Evolutionary conservation across 1,140 invertebrate genomes (phyloP).

Genomic region (Spodoptera frugiperda): DNA sequence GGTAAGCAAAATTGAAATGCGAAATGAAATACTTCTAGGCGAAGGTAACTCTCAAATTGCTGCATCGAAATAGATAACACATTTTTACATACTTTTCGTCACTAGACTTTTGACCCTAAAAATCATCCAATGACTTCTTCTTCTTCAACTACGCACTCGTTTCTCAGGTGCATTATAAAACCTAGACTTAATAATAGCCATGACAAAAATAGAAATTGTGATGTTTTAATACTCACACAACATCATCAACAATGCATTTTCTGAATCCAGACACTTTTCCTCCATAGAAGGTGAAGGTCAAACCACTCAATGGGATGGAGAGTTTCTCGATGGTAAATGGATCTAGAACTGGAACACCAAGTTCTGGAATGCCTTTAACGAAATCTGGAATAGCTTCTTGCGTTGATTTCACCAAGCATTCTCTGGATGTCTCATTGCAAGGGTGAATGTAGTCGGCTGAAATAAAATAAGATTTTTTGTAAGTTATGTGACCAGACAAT

Average conservation of each 20-base stretch:
- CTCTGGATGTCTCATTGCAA: constrained; percentile 68
- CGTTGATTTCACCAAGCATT: constrained; percentile 72
- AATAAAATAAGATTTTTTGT: constrained; percentile 48
- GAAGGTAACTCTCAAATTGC: too few relatives aligned
- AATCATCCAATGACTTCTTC: too few relatives aligned
- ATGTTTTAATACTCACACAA: constrained; percentile 67
- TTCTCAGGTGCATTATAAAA: too few relatives aligned
- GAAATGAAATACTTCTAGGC: too few relatives aligned
- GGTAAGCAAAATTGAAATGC: too few relatives aligned
- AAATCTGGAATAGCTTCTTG: constrained; percentile 77
- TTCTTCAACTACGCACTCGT: too few relatives aligned
- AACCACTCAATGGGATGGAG: constrained; percentile 68
- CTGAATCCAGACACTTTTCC: constrained; percentile 77
- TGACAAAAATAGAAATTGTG: too few relatives aligned
- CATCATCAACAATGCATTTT: constrained; percentile 76
- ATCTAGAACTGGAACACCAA: constrained; percentile 68
- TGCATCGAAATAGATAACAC: too few relatives aligned
- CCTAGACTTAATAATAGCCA: too few relatives aligned
- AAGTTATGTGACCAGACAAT: too few relatives aligned
- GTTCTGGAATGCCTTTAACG: constrained; percentile 71
- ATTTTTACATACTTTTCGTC: too few relatives aligned
- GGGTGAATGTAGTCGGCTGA: constrained; percentile 78
- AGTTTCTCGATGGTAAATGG: constrained; percentile 77
- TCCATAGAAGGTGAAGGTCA: constrained; percentile 74
- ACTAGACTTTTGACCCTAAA: too few relatives aligned